Conservation (phyloP, 1,140 invertebrate genomes). For the Grapholita molesta region DNA sequence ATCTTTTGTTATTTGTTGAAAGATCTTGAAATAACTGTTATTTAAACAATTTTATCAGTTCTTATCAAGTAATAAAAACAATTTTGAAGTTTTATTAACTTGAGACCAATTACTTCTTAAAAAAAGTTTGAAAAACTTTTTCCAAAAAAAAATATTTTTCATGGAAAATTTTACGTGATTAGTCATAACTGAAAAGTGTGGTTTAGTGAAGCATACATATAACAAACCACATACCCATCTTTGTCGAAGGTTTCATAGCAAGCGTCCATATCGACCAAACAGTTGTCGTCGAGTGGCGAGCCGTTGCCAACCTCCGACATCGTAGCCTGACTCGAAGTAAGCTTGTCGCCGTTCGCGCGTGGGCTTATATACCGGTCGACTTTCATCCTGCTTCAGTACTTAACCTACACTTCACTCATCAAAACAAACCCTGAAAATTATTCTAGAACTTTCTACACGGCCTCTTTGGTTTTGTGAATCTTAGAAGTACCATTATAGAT, state of each 20-base stretch:
- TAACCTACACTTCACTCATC: slow-evolving; percentile 12
- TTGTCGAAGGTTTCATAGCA: slow-evolving; percentile 93
- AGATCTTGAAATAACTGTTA: neutral
- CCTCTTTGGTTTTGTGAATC: neutral
- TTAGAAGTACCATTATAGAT: neutral
- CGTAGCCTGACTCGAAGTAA: slow-evolving; percentile 65
- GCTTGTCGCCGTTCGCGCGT: slow-evolving; percentile 36
- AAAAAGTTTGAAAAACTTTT: neutral
- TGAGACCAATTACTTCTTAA: neutral
- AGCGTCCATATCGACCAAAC: slow-evolving; percentile 86
- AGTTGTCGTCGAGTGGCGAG: slow-evolving; percentile 65
- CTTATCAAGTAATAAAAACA: slow-evolving; percentile 2
- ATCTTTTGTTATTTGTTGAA: neutral
- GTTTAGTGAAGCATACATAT: neutral
- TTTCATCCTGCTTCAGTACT: slow-evolving; percentile 31
- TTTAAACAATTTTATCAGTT: neutral
- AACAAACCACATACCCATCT: slow-evolving; percentile 81
- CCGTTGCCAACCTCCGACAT: slow-evolving; percentile 67
- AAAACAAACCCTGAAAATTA: slow-evolving; percentile 3
- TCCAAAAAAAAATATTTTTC: neutral
- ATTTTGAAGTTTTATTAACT: slow-evolving; percentile 3
- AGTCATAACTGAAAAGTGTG: neutral
- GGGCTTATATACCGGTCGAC: slow-evolving; percentile 56
- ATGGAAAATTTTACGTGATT: neutral
- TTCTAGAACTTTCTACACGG: neutral